Evolutionary conservation across 2,888 invertebrate species (phyloP).

Genomic region (Metallyticus violacea): DNA sequence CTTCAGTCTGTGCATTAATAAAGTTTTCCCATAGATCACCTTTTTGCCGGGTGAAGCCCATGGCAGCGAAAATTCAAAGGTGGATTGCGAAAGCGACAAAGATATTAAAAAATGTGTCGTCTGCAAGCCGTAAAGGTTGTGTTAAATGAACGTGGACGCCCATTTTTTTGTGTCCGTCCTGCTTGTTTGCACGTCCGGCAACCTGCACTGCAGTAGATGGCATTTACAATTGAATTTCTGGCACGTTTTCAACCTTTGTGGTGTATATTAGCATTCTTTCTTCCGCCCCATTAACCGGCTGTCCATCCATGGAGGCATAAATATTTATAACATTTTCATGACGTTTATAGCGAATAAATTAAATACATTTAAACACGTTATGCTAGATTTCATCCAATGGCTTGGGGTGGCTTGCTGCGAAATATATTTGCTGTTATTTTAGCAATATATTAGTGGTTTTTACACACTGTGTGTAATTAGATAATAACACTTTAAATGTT

Average conservation of each 20-base stretch:
- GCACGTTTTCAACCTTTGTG: background rate
- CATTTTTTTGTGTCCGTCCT: background rate
- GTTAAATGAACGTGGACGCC: background rate
- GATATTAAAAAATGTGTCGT: background rate
- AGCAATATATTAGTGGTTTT: too few relatives aligned
- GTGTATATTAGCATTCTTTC: background rate
- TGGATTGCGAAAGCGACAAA: background rate
- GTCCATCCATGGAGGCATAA: background rate
- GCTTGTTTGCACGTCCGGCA: background rate
- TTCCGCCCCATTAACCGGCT: background rate
- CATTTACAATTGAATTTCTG: background rate
- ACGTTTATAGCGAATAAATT: background rate
- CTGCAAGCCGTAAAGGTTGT: too few relatives aligned
- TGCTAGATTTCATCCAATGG: background rate
- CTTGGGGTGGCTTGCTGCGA: too few relatives aligned
- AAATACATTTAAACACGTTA: too few relatives aligned
- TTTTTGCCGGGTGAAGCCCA: background rate
- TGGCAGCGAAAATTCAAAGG: too few relatives aligned
- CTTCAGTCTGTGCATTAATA: background rate
- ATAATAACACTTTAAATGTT: too few relatives aligned
- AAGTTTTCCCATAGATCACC: background rate
- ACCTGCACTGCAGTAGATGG: background rate
- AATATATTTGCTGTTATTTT: background rate
- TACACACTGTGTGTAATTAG: too few relatives aligned
- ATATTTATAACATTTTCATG: background rate